Conservation (phyloP, 2,888 invertebrate genomes). For the Corythucha ciliata region DNA sequence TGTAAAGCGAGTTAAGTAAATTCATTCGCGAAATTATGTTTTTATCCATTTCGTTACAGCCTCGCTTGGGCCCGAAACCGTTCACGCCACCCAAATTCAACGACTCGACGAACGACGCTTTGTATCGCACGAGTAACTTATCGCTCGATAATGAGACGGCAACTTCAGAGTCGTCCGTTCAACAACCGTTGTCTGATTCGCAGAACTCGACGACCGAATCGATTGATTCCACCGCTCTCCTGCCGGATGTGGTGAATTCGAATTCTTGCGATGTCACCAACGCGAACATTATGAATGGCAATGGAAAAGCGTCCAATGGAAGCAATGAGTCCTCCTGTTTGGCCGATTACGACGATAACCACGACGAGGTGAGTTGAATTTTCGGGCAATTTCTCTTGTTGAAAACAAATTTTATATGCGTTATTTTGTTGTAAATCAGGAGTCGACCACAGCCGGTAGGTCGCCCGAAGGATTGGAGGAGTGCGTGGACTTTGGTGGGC, state of each 20-base stretch:
- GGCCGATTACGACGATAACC: constrained; percentile 28
- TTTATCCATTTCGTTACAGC: constrained; percentile 55
- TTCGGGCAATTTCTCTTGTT: not conserved
- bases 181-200: too few relatives aligned
- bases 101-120: constrained; percentile 24
- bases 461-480: constrained; percentile 24
- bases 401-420: not conserved
- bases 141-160: constrained; percentile 22
- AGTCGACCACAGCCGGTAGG: constrained; percentile 18
- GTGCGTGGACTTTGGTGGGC: constrained; percentile 32
- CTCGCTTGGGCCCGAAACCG: constrained; percentile 75
- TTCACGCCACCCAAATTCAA: constrained; percentile 57
- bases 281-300: constrained; percentile 22
- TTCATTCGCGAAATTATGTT: too few relatives aligned
- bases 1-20: too few relatives aligned
- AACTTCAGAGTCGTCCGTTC: too few relatives aligned
- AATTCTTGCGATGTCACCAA: constrained; percentile 22
- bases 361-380: constrained; percentile 24
- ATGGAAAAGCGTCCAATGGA: constrained; percentile 25
- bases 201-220: too few relatives aligned
- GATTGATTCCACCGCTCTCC: constrained; percentile 8
- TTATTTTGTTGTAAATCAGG: constrained; percentile 11
- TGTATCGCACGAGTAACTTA: constrained; percentile 18
- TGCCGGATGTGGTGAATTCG: constrained; percentile 23
- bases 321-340: constrained; percentile 21